These are phyloP conservation scores for Glaucidium brasilianum DNA, from an alignment of 2,113 vertebrate genomes.

Conservation along the genomic window DNA sequence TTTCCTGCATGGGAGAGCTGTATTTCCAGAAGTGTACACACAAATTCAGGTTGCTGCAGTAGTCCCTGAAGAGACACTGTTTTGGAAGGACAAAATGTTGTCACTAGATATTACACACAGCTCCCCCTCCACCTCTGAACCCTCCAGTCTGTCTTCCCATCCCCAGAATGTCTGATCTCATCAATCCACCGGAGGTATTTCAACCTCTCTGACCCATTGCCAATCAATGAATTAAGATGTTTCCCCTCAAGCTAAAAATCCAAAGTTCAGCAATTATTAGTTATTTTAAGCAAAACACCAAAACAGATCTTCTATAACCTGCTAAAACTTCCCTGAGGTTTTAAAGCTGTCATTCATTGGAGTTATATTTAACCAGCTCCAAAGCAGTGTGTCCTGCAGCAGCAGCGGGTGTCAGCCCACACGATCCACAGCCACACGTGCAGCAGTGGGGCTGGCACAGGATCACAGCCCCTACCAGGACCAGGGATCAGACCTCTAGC, in stretches of 20 bases:
- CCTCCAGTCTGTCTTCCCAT: background rate
- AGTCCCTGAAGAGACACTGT: background rate
- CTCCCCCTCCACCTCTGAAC: background rate
- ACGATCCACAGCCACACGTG: rapidly evolving
- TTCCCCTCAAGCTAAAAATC: background rate
- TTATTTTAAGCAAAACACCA: background rate
- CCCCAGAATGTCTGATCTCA: background rate
- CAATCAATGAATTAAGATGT: background rate
- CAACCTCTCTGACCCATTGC: background rate
- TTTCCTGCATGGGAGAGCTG: background rate
- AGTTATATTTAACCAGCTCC: background rate
- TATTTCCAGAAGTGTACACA: background rate
- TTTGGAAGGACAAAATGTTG: background rate
- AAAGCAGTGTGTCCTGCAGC: background rate
- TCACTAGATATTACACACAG: background rate
- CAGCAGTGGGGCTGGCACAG: background rate
- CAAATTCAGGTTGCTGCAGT: background rate
- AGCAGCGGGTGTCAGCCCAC: background rate
- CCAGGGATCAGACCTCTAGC: background rate
- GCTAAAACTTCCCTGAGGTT: background rate
- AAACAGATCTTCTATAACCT: background rate
- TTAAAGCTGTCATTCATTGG: background rate
- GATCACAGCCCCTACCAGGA: background rate
- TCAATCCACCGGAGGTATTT: background rate
- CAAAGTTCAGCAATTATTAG: background rate